Conservation (phyloP, 2,888 invertebrate species). For the Lamproptera curius region DNA sequence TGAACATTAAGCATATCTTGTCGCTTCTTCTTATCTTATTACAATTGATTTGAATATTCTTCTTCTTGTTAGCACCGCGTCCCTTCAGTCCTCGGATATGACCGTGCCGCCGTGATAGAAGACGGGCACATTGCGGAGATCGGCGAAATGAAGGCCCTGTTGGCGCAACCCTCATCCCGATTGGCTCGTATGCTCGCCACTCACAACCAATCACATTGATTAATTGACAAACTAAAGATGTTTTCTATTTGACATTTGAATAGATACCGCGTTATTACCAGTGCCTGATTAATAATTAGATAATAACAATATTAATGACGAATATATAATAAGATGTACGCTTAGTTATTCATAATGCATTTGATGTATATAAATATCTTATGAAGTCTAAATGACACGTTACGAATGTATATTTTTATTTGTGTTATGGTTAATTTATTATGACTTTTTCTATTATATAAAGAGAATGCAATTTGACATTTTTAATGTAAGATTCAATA, state of each 20-base stretch:
- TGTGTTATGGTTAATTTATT: constrained; percentile 1
- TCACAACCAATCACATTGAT: constrained; percentile 34
- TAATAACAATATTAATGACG: too few relatives aligned
- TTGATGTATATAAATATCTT: constrained; percentile 1
- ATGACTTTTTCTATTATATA: too few relatives aligned
- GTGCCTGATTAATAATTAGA: too few relatives aligned
- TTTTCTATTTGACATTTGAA: too few relatives aligned
- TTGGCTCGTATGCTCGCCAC: constrained; percentile 79
- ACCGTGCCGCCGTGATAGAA: constrained; percentile 83
- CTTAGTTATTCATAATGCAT: neutral
- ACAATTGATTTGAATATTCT: too few relatives aligned
- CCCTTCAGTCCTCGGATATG: constrained; percentile 84
- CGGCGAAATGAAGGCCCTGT: constrained; percentile 79
- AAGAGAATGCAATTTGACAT: too few relatives aligned
- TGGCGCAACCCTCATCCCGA: constrained; percentile 73
- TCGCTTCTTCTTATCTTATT: too few relatives aligned
- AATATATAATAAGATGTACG: too few relatives aligned
- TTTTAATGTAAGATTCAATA: too few relatives aligned
- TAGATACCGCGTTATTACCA: too few relatives aligned
- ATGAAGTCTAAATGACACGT: neutral
- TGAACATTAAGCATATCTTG: too few relatives aligned
- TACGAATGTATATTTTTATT: neutral
- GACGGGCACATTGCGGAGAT: constrained; percentile 83
- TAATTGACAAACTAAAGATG: neutral
- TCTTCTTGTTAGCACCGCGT: constrained; percentile 80